Conservation (phyloP, 2,797 vertebrate genomes). For the Salarias fasciatus region DNA sequence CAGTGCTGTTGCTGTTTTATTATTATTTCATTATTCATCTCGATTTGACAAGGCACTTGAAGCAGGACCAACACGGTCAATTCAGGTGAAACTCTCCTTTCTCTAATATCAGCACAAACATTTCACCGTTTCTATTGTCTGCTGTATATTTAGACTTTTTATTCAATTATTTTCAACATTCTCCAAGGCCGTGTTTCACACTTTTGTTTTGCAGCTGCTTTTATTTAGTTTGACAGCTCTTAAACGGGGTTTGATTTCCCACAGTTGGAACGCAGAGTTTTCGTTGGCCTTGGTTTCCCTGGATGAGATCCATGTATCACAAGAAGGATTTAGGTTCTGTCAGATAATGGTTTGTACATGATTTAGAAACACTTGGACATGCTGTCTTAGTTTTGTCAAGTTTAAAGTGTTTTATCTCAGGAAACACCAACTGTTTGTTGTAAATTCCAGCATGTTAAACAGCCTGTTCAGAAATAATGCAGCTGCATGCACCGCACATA, state of each 20-base stretch:
- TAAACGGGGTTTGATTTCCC: constrained; percentile 8
- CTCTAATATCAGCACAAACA: not conserved
- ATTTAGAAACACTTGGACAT: constrained; percentile 17
- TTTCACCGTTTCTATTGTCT: not conserved
- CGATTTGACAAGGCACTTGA: not conserved
- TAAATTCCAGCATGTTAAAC: not conserved
- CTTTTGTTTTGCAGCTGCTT: constrained; percentile 20
- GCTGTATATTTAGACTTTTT: constrained; percentile 19
- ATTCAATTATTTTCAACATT: not conserved
- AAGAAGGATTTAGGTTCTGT: constrained; percentile 23
- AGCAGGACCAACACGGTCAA: not conserved
- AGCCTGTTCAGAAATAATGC: constrained; percentile 23
- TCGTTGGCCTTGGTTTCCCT: constrained; percentile 18
- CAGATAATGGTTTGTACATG: constrained; percentile 1
- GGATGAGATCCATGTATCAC: constrained; percentile 8
- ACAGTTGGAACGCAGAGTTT: constrained; percentile 19
- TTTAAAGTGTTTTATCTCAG: not conserved
- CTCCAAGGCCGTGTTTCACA: constrained; percentile 19
- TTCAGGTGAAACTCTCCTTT: constrained; percentile 2
- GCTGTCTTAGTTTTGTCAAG: constrained; percentile 1
- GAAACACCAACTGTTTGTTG: not conserved
- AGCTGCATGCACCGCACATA: constrained; percentile 26
- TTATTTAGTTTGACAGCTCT: constrained; percentile 24
- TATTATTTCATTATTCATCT: not conserved
- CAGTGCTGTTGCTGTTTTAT: not conserved